Base-by-base conservation (phyloP, 2,888 invertebrate species). In the Caradrina clavipalpis region DNA sequence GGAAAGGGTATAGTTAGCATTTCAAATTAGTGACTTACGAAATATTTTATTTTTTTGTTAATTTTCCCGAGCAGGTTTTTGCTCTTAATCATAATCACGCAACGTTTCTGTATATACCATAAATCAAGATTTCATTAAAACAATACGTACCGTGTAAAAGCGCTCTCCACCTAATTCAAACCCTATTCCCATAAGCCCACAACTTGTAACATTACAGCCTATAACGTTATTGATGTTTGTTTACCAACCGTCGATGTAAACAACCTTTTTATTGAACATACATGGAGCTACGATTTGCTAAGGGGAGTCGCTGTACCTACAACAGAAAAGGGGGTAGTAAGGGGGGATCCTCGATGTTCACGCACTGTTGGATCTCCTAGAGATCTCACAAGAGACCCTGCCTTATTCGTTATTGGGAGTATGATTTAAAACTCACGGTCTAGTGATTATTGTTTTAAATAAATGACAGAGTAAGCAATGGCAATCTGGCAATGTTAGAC, bases 211-310 rank as follows among this genome's bases (percentile, higher is more conserved):
- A 51, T 56, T 31, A 56, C 54, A 72, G 31, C 50, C 8, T 54
- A 47, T 75, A 65, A 54, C 31, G 21, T 51, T 51, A 62, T 60
- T 59, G 39, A 62, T 78, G 60, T 76, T 66, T 78, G 66, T 76
- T 60, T 73, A 73, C 59, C n/a, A 62, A 26, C 65, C 51, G 51
- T 49, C 45, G 58, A 60, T 58, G 66, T 79, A 80, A 69, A 66
- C 67, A 76, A 66, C 63, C 56, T 79, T 74, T 77, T 72, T 76
- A 66, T 55, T 64, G 69, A 72, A 72, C 76, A 57, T 60, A 71
- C 64, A 67, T 53, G 22, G 67, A 70, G 59, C 62, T 57, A 53
- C 59, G 39, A 63, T 63, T 78, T 67, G 51, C 53, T 49, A 49
- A 67, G 45, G 66, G 73, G 35, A 42, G 60, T 22, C 11, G 64